Evolutionary conservation across 1,140 invertebrate genomes (phyloP).

Genomic region (Babylonia areolata): DNA sequence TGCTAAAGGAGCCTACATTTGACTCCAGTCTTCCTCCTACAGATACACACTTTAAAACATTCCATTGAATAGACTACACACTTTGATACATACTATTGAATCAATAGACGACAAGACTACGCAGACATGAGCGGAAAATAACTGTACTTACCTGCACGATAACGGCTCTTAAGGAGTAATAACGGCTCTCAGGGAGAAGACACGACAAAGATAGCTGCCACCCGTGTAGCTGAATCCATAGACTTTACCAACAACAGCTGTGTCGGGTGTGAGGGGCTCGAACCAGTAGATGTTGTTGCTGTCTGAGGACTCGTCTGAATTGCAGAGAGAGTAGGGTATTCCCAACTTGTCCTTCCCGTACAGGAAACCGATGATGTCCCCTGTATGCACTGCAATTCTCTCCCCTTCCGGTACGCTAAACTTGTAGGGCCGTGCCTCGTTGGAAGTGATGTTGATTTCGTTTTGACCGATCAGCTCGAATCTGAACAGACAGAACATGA

Average conservation of each 20-base stretch:
- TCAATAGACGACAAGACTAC: no score
- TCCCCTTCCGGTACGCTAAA: not conserved
- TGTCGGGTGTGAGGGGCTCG: not conserved
- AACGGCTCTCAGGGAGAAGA: not conserved
- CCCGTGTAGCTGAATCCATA: constrained; percentile 15
- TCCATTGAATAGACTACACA: no score
- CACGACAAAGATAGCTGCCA: not conserved
- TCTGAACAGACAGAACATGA: not conserved
- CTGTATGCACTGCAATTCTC: not conserved
- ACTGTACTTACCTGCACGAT: no score
- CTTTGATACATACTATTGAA: no score
- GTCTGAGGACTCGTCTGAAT: not conserved
- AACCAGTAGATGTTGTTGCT: not conserved
- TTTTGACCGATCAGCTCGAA: constrained; percentile 8
- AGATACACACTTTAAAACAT: no score
- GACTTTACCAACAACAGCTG: not conserved
- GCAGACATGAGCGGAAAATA: no score
- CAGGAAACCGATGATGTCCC: constrained; percentile 1
- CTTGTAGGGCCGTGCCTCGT: not conserved
- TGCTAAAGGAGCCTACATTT: no score
- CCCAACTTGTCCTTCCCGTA: not conserved
- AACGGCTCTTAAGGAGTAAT: no score
- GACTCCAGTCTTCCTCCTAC: no score
- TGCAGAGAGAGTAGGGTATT: not conserved
- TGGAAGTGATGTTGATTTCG: not conserved